Conservation (phyloP, 2,888 invertebrate genomes). For the Cheilosia grossa region DNA sequence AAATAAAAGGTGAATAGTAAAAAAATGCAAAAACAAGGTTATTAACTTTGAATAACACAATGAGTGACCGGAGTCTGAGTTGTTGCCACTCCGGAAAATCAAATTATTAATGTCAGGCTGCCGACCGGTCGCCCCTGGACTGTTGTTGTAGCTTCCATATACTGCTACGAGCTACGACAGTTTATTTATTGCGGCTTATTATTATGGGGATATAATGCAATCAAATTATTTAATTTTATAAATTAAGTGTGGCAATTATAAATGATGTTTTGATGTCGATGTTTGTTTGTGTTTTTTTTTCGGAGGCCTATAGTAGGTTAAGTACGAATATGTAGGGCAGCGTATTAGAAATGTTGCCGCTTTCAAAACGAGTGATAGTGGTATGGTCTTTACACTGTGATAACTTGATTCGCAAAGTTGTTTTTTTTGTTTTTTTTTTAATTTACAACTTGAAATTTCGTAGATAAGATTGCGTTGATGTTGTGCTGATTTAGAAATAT, state of each 20-base stretch:
- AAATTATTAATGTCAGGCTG: conserved; percentile 72
- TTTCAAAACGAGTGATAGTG: neutral
- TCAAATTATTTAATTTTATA: conserved; percentile 64
- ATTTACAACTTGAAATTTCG: neutral
- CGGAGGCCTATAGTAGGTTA: conserved; percentile 26
- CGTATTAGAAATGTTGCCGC: conserved; percentile 2
- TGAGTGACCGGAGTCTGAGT: conserved; percentile 67
- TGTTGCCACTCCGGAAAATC: conserved; percentile 74
- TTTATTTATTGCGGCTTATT: conserved; percentile 49
- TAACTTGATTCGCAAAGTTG: conserved; percentile 3
- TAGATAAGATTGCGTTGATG: conserved; percentile 20
- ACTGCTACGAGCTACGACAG: neutral
- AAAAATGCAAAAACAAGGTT: conserved; percentile 59
- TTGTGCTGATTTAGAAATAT: neutral
- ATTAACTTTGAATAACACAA: conserved; percentile 67
- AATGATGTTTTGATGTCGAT: conserved; percentile 36
- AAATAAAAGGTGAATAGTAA: conserved; percentile 15
- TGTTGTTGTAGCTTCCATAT: conserved; percentile 48
- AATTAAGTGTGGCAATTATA: conserved; percentile 58
- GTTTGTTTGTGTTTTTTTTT: conserved; percentile 1
- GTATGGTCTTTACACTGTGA: conserved; percentile 1
- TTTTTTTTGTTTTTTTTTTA: neutral
- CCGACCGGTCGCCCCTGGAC: conserved; percentile 73
- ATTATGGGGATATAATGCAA: conserved; percentile 63
- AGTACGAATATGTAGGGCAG: conserved; percentile 25